A percentile compares a stretch with the other conserved stretches of the same genome.
phyloP scores from a whole-genome alignment of 2,888 invertebrate genomes.

The Spodoptera littoralis region DNA sequence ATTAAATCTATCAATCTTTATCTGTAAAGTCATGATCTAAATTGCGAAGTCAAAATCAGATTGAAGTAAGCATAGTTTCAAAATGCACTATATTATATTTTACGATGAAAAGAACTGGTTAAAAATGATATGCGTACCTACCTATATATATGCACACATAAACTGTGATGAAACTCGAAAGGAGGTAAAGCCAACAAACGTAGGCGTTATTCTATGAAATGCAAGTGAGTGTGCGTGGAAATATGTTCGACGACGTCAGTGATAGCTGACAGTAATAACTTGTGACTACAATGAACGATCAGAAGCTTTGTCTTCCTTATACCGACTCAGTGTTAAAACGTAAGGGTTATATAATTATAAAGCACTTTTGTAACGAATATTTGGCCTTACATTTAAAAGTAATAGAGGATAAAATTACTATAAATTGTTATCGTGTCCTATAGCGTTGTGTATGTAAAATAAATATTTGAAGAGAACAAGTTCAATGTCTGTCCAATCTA shows the following conservation, averaged over 20 bases:
- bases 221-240: constrained; percentile 6
- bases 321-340: constrained; percentile 18
- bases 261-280: constrained; percentile 15
- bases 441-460: no score
- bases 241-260: constrained; percentile 24
- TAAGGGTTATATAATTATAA: constrained; percentile 26
- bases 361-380: constrained; percentile 29
- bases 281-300: constrained; percentile 22
- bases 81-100: no score
- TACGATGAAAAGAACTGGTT: no score
- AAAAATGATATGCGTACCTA: constrained; percentile 8
- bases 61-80: no score
- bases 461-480: no score
- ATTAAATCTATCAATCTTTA: no score
- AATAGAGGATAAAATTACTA: constrained; percentile 15
- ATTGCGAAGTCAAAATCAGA: no score
- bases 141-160: constrained; percentile 29
- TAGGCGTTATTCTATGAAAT: constrained; percentile 23
- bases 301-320: constrained; percentile 24
- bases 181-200: constrained; percentile 39
- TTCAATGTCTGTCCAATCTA: no score
- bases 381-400: no score
- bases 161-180: constrained; percentile 42
- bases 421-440: neutral
- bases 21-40: no score